Base-by-base conservation (phyloP, 2,888 invertebrate species). In the Diaphora mendica region DNA sequence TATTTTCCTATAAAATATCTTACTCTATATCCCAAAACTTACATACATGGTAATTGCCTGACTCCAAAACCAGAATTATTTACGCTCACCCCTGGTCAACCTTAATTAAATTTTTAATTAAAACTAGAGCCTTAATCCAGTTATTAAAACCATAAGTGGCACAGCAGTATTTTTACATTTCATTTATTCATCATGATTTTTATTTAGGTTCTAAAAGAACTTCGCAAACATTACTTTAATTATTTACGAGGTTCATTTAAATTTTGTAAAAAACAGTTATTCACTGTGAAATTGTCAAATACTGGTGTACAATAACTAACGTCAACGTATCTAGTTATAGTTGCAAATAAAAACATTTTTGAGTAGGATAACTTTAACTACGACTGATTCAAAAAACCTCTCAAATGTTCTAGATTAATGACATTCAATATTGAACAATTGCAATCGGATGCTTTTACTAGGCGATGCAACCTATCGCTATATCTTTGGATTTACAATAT, bases 381-480 rank as follows among this genome's bases (percentile, higher is more conserved):
- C 11, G 48, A 42, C 20, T 17, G 33, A 35, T 68, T 35, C 13
- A 15, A 68, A 35, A 33, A 17, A 59, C 0, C n/a, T 69, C 39
- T 59, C 20, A 7, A 0, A 17, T 8, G 17, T 55, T 23, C 4
- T 30, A 23, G 62, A 64, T 7, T 9, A 13, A 23, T 33, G 55
- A 71, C 4, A 26, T 15, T 33, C 20, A 35, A 48, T 35, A 67
- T n/a, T 17, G 23, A 23, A 23, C 42, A 72, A 66, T 51, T 70
- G 66, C 78, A 82, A 73, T 69, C 75, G 73, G 62, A 69, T 51
- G 67, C 70, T 76, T 71, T 72, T 65, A 65, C 55, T 66, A 85
- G 80, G 84, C 81, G 78, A 82, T 82, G 85, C 78, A 77, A 33
- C 44, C 39, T 68, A 71, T 44, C 77, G 42, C 9, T 26, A 44